Conservation (phyloP, 2,888 invertebrate genomes). For the Drosophila birchii region DNA sequence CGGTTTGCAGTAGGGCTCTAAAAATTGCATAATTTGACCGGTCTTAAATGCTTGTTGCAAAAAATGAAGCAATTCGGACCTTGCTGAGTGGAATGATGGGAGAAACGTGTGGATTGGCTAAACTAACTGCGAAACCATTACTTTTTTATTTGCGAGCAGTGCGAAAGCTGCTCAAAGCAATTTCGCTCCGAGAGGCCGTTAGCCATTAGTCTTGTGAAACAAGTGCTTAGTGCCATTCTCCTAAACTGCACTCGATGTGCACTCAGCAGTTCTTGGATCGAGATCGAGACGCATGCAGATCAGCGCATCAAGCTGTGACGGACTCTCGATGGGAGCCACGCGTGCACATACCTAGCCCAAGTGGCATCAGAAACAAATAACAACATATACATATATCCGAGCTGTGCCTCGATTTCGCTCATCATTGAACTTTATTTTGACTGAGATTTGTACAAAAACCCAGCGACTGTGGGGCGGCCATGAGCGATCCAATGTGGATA, state of each 20-base stretch:
- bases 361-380: background rate
- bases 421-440: constrained; percentile 75
- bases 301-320: constrained; percentile 14
- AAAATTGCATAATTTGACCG: constrained; percentile 17
- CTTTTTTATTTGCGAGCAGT: constrained; percentile 3
- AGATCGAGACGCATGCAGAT: constrained; percentile 27
- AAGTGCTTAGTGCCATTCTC: constrained; percentile 64
- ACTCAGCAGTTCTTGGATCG: constrained; percentile 22
- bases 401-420: constrained; percentile 14
- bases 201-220: constrained; percentile 63
- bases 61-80: constrained; percentile 15
- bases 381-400: too few species aligned
- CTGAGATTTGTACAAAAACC: constrained; percentile 11
- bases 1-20: constrained; percentile 12
- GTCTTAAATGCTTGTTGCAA: constrained; percentile 16
- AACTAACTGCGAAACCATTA: constrained; percentile 16
- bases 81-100: constrained; percentile 19
- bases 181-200: constrained; percentile 11
- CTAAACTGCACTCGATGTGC: constrained; percentile 61
- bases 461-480: constrained; percentile 31
- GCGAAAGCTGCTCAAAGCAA: constrained; percentile 12
- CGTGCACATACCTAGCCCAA: background rate
- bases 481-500: constrained; percentile 9
- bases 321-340: constrained; percentile 3
- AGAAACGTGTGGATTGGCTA: constrained; percentile 39